A percentile compares a stretch with the other conserved stretches of the same genome.
Evolutionary conservation across 1,140 invertebrate species (phyloP).

Genomic region (Artemia franciscana): DNA sequence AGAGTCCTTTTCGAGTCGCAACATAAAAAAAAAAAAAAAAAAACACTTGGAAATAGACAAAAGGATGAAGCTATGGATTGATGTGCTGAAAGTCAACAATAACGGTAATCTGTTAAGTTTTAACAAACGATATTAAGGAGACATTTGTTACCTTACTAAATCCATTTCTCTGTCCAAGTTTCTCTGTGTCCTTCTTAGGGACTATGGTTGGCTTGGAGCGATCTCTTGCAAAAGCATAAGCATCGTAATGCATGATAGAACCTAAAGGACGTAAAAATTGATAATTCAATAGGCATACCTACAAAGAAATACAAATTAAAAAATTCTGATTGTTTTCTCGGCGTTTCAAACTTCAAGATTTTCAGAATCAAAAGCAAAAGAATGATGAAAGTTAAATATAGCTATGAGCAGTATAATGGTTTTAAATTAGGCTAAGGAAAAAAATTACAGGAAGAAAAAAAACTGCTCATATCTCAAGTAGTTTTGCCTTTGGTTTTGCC

Average conservation of each 20-base stretch:
- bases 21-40: neutral
- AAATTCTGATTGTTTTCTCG: too few species aligned
- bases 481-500: too few species aligned
- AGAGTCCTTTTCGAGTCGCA: neutral
- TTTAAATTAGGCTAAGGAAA: too few species aligned
- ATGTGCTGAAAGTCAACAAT: neutral
- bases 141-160: slow-evolving; percentile 17
- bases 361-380: too few species aligned
- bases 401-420: too few species aligned
- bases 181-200: slow-evolving; percentile 18
- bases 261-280: too few species aligned
- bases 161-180: slow-evolving; percentile 24
- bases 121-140: neutral
- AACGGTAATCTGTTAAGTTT: neutral
- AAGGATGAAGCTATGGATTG: neutral
- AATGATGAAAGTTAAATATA: too few species aligned
- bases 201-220: slow-evolving; percentile 25
- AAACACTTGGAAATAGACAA: neutral
- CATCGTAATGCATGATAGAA: slow-evolving; percentile 30
- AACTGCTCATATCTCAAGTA: too few species aligned
- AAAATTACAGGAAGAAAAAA: too few species aligned
- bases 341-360: too few species aligned
- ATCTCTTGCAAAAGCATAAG: slow-evolving; percentile 27
- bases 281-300: too few species aligned
- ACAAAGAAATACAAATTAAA: too few species aligned